Evolutionary conservation across 1,140 invertebrate species (phyloP).

Genomic region (Papilio polyxenes): DNA sequence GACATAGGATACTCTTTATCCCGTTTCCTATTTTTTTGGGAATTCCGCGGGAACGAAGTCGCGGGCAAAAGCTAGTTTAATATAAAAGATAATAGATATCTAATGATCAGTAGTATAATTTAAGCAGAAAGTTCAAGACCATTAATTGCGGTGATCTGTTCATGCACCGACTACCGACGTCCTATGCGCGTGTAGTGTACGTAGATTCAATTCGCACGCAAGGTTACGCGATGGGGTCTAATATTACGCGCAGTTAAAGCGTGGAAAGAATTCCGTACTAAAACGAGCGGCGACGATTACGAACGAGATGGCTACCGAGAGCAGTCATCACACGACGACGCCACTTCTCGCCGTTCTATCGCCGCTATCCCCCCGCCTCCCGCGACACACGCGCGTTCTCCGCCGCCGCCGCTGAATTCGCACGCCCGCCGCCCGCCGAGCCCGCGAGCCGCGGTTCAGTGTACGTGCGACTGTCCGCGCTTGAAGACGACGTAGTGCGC

Average conservation of each 20-base stretch:
- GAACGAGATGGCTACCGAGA: slow-evolving; percentile 60
- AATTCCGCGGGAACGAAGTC: no score
- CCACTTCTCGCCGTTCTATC: slow-evolving; percentile 64
- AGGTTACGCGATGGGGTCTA: slow-evolving; percentile 43
- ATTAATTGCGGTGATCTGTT: neutral
- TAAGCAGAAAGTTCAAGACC: neutral
- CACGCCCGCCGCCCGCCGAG: slow-evolving; percentile 68
- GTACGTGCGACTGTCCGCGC: slow-evolving; percentile 74
- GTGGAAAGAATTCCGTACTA: slow-evolving; percentile 51
- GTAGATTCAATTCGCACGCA: slow-evolving; percentile 38
- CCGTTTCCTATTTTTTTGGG: no score
- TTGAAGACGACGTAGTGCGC: slow-evolving; percentile 62
- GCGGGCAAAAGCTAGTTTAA: no score
- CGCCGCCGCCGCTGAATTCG: slow-evolving; percentile 72
- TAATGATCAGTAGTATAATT: no score
- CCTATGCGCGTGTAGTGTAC: neutral
- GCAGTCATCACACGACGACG: slow-evolving; percentile 63
- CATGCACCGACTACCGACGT: neutral
- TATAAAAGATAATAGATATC: no score
- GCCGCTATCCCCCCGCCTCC: slow-evolving; percentile 56
- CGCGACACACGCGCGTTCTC: slow-evolving; percentile 54
- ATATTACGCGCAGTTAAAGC: slow-evolving; percentile 45
- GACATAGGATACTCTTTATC: no score
- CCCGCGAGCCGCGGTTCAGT: slow-evolving; percentile 66
- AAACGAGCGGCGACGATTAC: slow-evolving; percentile 47